A percentile compares a stretch with the other conserved stretches of the same genome.
Conservation (phyloP, 2,113 vertebrate species). For the Gracilinanus agilis region DNA sequence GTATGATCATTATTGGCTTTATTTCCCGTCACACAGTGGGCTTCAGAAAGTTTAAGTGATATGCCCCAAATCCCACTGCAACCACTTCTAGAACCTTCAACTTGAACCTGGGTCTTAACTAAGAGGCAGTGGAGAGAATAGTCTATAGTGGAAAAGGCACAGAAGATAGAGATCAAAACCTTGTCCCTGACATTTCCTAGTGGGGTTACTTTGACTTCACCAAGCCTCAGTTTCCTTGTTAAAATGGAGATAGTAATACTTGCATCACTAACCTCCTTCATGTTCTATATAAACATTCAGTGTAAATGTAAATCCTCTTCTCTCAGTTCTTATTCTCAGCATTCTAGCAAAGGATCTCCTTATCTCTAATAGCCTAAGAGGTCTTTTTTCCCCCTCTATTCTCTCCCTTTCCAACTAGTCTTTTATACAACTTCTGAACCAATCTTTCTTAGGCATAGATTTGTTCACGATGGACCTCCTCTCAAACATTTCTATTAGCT, state of each 20-base stretch:
- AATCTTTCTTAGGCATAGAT: background rate
- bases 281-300: background rate
- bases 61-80: background rate
- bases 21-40: background rate
- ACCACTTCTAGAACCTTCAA: background rate
- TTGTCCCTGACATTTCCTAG: background rate
- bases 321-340: background rate
- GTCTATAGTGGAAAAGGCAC: background rate
- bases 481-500: background rate
- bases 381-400: background rate
- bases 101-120: background rate
- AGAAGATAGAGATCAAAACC: background rate
- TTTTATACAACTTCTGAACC: background rate
- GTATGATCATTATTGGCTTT: background rate
- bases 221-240: background rate
- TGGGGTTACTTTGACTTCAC: background rate
- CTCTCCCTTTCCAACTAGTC: background rate
- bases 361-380: background rate
- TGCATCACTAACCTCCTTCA: background rate
- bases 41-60: background rate
- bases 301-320: background rate
- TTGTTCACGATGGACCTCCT: background rate
- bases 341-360: background rate
- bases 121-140: background rate
- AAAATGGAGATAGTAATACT: background rate